Evolutionary conservation across 2,797 vertebrate genomes (phyloP), one percentile per base, ranked within the genome.

Genomic region (Onychomys torridus): DNA sequence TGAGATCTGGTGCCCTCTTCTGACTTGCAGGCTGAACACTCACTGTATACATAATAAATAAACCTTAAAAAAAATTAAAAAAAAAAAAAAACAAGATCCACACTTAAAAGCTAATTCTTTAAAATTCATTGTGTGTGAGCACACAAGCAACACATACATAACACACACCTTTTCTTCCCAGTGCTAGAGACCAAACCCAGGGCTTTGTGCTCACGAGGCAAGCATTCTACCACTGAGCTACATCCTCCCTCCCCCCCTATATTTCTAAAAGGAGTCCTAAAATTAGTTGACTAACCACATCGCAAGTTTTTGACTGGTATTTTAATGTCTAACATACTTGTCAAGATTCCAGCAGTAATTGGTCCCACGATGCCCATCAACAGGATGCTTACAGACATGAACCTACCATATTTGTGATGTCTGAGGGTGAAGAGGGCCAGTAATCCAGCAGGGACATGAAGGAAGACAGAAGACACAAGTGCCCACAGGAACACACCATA

Each of bases 401-500:
- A 99, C 32, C 99, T 98, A 85, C 99, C 99, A 95, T 99, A 98
- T 98, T 99, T 99, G 98, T 99, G 99, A 94, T 98, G 99, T 90
- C 99, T 98, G 46, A 99, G 99, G 3, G 99, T 99, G 98, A 99
- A 98, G 34, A 99, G 99, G 32, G 99, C 99, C 46, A 99, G 98
- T 81, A 99, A 96, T 29, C 99, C 99, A 0, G 99, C 99, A 0
- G 99, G 99, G 96, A 99, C 98, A 97, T 99, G 99, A 98, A 99
- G 99, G 95, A 99, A 98, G 96, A 99, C 98, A 0, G 99, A 99
- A 11, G 99, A 99, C 84, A 99, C 99, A 2, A 99, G 98, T 0
- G 99, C 99, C 99, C 99, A 99, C 88, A 99, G 98, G 97, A 99
- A 99, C 95, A 99, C 99, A 0, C 99, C 99, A 23, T 99, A 99